Base-by-base conservation (phyloP, 53 echinoderm and acorn worm species). In the Holothuria scabra region DNA sequence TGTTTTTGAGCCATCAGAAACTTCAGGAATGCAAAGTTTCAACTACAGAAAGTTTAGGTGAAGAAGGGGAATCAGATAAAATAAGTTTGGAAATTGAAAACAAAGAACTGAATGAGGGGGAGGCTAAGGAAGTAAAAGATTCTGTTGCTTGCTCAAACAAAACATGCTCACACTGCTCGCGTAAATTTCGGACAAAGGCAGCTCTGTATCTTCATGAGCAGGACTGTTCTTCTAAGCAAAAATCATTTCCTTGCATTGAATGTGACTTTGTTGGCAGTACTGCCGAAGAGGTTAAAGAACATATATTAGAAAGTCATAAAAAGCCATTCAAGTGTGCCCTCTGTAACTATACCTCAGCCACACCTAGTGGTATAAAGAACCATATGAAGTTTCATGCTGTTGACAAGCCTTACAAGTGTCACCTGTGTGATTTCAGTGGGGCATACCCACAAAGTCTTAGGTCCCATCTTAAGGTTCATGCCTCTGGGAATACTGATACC, bases 311-410 rank as follows among this genome's bases (percentile, higher is more conserved):
- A 18, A 82, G 76, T 34, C 92, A 91, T 79, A 67, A 76, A 24
- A 92, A 90, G 70, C 83, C 90, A 13, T 94, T 90, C 86, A 94
- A 90, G 63, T 97, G 97, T 70, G 69, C 80, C 35, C 80, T 92
- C 48, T 97, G 94, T 44, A 76, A 90, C 65, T 94, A 97, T 71
- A 88, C 87, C 24, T 90, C 94, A 44, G 92, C 92, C 9, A 90
- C 94, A n/a, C 86, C 88, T 20, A 97, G 88, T 78, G 97, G 97
- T 19, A 89, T 97, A 61, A 94, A 94, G 83, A 97, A 97, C 76
- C 97, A 97, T 80, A 97, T 94, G 97, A 97, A 97, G 84, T 97
- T 97, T 60, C 97, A 97, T 84, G 84, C 90, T 64, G 84, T 84
- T 11, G 97, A 94, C 60, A 90, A 90, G 66, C 97, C 94, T 12